Evolutionary conservation across 2,888 invertebrate genomes (phyloP).

Genomic region (Volucella inflata): DNA sequence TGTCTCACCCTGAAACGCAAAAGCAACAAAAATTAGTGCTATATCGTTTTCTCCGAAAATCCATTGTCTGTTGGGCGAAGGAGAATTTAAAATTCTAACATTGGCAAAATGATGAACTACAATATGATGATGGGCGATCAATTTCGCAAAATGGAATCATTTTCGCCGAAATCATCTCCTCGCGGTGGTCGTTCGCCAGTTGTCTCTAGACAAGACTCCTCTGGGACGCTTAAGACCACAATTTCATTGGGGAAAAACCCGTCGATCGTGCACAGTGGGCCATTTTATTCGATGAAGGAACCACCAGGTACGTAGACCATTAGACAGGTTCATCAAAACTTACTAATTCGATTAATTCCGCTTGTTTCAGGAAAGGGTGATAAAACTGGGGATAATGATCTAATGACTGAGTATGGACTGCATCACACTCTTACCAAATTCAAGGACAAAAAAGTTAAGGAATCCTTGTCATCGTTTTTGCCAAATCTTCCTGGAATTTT

Average conservation of each 20-base stretch:
- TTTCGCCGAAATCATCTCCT: constrained; percentile 98
- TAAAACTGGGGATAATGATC: constrained; percentile 97
- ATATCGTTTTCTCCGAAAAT: constrained; percentile 22
- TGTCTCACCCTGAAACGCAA: constrained; percentile 71
- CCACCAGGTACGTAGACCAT: constrained; percentile 89
- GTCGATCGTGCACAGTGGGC: constrained; percentile 98
- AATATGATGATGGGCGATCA: constrained; percentile 96
- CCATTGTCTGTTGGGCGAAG: not conserved
- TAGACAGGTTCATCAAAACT: not conserved
- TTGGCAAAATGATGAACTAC: constrained; percentile 82
- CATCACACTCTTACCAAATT: constrained; percentile 99
- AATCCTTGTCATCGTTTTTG: constrained; percentile 96
- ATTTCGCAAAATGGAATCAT: constrained; percentile 96
- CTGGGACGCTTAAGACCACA: constrained; percentile 98
- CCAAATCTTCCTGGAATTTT: constrained; percentile 97
- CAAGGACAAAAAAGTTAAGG: constrained; percentile 97
- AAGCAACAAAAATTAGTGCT: constrained; percentile 36
- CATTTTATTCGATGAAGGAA: constrained; percentile 99
- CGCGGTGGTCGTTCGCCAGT: constrained; percentile 97
- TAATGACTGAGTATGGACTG: constrained; percentile 97
- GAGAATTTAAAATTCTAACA: not conserved
- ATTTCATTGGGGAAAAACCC: constrained; percentile 98
- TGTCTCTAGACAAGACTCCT: constrained; percentile 97
- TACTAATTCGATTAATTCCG: not conserved
- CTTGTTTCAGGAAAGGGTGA: constrained; percentile 90